Evolutionary conservation across 2,113 vertebrate genomes (phyloP), one percentile per base, ranked within the genome.

Genomic region (Oriolus oriolus): DNA sequence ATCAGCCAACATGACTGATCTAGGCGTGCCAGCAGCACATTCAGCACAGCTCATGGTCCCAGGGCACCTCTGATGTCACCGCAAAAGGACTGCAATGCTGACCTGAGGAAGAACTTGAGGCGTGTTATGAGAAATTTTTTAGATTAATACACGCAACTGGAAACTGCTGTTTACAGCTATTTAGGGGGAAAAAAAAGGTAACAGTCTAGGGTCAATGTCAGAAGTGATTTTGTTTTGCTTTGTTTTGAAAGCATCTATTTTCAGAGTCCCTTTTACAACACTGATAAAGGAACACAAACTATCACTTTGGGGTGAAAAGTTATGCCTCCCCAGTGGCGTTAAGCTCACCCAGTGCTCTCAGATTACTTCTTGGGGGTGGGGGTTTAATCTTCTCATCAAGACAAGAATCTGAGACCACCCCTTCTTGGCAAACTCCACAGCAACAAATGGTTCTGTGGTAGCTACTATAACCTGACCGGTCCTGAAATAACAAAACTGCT

Each of bases 201-300:
- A 79, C 49, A 73, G 68, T 49, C 60, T 70, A 39, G 39, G 35
- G 49, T 92, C 91, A 90, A 49, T 75, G 95, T 92, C 92, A 94
- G 60, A 59, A 94, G 65, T 35, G 20, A 73, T 78, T 57, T 49
- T 45, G 39, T 90, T 89, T 64, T 69, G 49, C 78, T 93, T 89
- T 79, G 71, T 83, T 96, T 88, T 86, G 73, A 90, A 83, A 94
- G 79, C 18, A 81, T 92, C 83, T 95, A 75, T 96, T 96, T 96
- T 93, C 33, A 89, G 87, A 84, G 27, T 77, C 56, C 4, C 33
- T 76, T 78, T 86, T 54, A 80, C 37, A 82, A 84, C 79, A 93
- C 76, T 33, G 92, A 94, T 87, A 94, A 94, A 47, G 33, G 56
- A 95, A 94, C 47, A 90, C 56, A 93, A 92, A 93, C 83, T 92